A percentile compares a stretch with the other conserved stretches of the same genome.
Evolutionary conservation across 2,888 invertebrate species (phyloP).

Genomic region (Eumacrocentrus americanus): DNA sequence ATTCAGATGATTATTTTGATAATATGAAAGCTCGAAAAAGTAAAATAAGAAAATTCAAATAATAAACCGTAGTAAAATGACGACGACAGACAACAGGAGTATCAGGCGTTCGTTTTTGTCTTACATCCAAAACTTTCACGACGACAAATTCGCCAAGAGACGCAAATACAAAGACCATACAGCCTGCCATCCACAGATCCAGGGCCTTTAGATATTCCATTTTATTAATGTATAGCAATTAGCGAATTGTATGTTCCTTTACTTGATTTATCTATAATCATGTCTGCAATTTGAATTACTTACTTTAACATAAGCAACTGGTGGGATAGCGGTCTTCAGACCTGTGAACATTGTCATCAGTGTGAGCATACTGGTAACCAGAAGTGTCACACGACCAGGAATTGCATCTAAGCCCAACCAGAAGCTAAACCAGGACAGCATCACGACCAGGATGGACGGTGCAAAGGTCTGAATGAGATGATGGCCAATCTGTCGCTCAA

Average conservation of each 20-base stretch:
- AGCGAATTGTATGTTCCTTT: not conserved
- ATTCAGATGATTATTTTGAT: not conserved
- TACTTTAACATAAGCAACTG: conserved; percentile 87
- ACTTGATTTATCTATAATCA: not conserved
- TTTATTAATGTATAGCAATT: conserved; percentile 20
- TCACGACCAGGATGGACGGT: conserved; percentile 81
- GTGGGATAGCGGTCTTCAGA: conserved; percentile 80
- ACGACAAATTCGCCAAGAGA: conserved; percentile 84
- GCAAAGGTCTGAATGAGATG: conserved; percentile 86
- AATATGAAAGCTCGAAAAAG: not conserved
- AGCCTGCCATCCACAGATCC: conserved; percentile 88
- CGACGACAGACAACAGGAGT: conserved; percentile 42
- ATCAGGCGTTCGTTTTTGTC: conserved; percentile 66
- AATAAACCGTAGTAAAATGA: conserved; percentile 47
- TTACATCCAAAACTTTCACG: conserved; percentile 80
- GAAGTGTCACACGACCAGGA: conserved; percentile 79
- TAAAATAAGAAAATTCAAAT: conserved; percentile 3
- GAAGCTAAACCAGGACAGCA: conserved; percentile 87
- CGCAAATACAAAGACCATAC: conserved; percentile 86
- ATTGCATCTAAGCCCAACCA: conserved; percentile 86
- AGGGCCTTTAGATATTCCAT: conserved; percentile 70
- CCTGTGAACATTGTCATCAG: conserved; percentile 87
- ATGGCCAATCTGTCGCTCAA: conserved; percentile 84
- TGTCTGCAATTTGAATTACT: conserved; percentile 31
- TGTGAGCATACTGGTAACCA: conserved; percentile 85